Conservation (phyloP, 2,113 vertebrate genomes). For the Sylvietta virens region DNA sequence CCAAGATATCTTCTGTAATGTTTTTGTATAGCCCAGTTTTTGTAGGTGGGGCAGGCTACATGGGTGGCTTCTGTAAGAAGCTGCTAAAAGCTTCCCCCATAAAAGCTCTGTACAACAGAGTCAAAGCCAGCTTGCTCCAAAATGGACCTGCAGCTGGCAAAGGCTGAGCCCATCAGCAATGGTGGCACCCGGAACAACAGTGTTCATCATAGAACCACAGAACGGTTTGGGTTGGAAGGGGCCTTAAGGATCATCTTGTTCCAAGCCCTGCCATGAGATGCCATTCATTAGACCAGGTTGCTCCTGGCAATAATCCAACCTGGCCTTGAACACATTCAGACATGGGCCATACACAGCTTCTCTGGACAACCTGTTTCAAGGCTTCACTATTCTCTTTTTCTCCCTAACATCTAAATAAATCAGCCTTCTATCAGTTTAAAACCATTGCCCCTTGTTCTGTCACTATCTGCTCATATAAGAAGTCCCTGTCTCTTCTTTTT, state of each 20-base stretch:
- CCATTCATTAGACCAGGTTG: neutral
- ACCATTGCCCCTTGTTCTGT: neutral
- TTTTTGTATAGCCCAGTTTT: neutral
- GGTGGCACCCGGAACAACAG: neutral
- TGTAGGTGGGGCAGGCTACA: neutral
- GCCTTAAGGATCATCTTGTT: fast-evolving
- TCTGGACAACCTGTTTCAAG: neutral
- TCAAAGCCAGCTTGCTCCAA: neutral
- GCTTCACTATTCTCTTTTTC: neutral
- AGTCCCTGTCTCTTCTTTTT: neutral
- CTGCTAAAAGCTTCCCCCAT: neutral
- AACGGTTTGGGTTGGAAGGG: neutral
- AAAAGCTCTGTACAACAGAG: neutral
- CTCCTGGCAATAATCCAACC: neutral
- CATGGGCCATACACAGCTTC: neutral
- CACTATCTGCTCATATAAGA: neutral
- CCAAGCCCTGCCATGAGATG: neutral
- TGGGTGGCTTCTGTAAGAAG: neutral
- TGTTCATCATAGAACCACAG: neutral
- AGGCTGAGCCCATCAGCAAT: fast-evolving
- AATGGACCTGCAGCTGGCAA: neutral
- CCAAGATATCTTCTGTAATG: neutral
- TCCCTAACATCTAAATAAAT: neutral
- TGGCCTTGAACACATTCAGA: neutral
- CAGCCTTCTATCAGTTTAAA: neutral